Conservation (phyloP, 2,113 vertebrate genomes). For the Paralichthys olivaceus region DNA sequence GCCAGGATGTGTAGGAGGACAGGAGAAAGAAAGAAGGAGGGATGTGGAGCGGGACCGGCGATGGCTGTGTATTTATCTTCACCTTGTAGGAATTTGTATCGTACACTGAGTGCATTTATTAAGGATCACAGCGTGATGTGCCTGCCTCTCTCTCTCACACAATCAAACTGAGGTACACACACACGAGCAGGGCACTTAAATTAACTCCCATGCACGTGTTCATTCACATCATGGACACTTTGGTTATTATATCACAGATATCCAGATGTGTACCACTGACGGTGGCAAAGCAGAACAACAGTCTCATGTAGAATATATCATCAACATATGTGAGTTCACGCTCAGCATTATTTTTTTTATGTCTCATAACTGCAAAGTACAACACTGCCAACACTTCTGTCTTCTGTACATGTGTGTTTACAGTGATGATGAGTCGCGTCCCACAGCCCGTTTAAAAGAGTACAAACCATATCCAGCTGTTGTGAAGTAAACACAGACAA, state of each 20-base stretch:
- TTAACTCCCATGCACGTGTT: slow-evolving; percentile 1
- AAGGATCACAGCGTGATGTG: slow-evolving; percentile 54
- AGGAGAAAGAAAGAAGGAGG: slow-evolving; percentile 71
- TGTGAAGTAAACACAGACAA: slow-evolving; percentile 70
- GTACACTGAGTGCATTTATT: slow-evolving; percentile 73
- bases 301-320: slow-evolving; percentile 33
- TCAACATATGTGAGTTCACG: slow-evolving; percentile 42
- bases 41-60: slow-evolving; percentile 51
- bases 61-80: slow-evolving; percentile 73
- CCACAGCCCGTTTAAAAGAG: slow-evolving; percentile 43
- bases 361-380: slow-evolving; percentile 28
- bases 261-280: slow-evolving; percentile 38
- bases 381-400: slow-evolving; percentile 47
- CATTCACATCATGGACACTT: slow-evolving; percentile 1
- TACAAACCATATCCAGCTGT: slow-evolving; percentile 64
- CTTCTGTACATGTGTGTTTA: slow-evolving; percentile 26
- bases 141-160: neutral
- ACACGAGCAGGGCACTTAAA: slow-evolving; percentile 15
- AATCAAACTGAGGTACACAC: slow-evolving; percentile 7
- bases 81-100: slow-evolving; percentile 78
- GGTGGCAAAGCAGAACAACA: slow-evolving; percentile 38
- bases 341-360: slow-evolving; percentile 43
- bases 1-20: slow-evolving; percentile 80
- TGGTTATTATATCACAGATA: slow-evolving; percentile 1
- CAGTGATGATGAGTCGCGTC: slow-evolving; percentile 19